A percentile compares a stretch with the other conserved stretches of the same genome.
Conservation (phyloP, 2,797 vertebrate genomes). For the Brachymystax lenok region DNA sequence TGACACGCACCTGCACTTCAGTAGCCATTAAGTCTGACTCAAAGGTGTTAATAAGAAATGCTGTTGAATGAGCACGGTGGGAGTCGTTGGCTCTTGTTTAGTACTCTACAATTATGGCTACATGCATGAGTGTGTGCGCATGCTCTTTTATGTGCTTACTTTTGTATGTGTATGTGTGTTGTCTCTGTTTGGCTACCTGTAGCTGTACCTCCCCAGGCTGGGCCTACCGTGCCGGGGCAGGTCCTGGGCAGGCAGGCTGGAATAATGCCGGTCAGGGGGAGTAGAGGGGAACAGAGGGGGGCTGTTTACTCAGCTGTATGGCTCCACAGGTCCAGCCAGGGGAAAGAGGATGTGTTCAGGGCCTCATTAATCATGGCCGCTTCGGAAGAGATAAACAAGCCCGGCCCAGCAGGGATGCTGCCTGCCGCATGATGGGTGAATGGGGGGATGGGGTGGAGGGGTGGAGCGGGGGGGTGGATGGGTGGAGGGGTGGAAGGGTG, state of each 20-base stretch:
- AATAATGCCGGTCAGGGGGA: constrained; percentile 50
- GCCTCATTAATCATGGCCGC: constrained; percentile 88
- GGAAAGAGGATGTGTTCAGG: constrained; percentile 81
- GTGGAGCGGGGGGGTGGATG: constrained; percentile 29
- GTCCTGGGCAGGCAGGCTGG: constrained; percentile 63
- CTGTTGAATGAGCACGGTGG: too few species aligned
- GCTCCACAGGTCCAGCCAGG: constrained; percentile 76
- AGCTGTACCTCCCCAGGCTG: constrained; percentile 53
- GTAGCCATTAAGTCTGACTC: too few species aligned
- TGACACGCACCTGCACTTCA: too few species aligned
- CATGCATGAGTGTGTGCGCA: neutral
- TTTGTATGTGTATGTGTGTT: too few species aligned
- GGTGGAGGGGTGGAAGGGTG: constrained; percentile 28
- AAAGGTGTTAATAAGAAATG: too few species aligned
- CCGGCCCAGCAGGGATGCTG: constrained; percentile 78
- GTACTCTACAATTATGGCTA: neutral
- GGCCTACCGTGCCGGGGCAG: constrained; percentile 9
- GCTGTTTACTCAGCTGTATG: constrained; percentile 91
- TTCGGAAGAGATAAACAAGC: constrained; percentile 86
- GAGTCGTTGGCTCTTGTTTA: too few species aligned
- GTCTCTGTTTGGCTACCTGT: constrained; percentile 68
- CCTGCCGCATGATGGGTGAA: constrained; percentile 5
- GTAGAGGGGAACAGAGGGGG: neutral
- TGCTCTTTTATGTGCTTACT: neutral
- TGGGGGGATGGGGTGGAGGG: constrained; percentile 40